Evolutionary conservation across 2,113 vertebrate species (phyloP).

Genomic region (Dryoscopus gambensis): DNA sequence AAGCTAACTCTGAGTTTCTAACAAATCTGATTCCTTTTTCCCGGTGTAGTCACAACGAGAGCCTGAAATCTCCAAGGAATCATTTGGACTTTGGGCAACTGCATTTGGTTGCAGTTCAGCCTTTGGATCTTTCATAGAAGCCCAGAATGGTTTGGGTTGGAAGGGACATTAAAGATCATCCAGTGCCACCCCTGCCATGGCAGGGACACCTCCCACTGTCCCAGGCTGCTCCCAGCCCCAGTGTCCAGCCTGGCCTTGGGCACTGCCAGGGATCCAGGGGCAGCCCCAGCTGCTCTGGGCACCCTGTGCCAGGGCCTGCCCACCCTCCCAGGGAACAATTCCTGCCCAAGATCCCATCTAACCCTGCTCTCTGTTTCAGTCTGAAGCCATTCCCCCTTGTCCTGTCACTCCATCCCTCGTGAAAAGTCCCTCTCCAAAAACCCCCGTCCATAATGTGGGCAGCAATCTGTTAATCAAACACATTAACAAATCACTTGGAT

Average conservation of each 20-base stretch:
- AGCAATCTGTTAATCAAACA: neutral
- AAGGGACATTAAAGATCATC: accelerated
- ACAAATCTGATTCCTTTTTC: neutral
- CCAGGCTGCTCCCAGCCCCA: neutral
- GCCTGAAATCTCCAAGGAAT: neutral
- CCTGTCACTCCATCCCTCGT: neutral
- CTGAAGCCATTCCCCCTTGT: neutral
- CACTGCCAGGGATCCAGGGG: neutral
- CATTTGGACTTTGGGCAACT: neutral
- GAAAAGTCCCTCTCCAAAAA: neutral
- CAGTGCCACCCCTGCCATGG: accelerated
- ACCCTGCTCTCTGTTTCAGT: accelerated
- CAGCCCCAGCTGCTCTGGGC: neutral
- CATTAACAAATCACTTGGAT: neutral
- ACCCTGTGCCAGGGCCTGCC: neutral
- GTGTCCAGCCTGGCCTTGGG: neutral
- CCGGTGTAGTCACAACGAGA: neutral
- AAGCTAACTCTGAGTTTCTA: neutral
- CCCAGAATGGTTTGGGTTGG: neutral
- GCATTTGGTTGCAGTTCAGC: neutral
- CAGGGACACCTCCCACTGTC: neutral
- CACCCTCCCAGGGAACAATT: neutral
- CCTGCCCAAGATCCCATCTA: accelerated
- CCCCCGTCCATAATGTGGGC: neutral
- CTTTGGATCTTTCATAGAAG: neutral